phyloP scores from a whole-genome alignment of 37 sponge, comb jelly and placozoan species.

The Cladorhizidae sp. region DNA sequence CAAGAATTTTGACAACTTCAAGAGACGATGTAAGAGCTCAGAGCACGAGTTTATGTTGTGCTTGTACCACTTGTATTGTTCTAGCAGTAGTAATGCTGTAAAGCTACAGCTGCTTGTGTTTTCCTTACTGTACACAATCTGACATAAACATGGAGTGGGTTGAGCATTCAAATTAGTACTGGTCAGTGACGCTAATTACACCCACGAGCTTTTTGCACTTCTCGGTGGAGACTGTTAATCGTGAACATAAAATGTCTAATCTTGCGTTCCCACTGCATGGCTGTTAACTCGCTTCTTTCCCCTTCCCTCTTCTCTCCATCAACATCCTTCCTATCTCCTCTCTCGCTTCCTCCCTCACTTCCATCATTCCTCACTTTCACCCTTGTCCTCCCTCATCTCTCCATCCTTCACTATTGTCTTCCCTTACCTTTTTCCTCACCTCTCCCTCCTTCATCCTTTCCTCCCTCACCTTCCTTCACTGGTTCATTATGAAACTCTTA shows the following conservation, averaged over 20 bases:
- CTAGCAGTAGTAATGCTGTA: no score
- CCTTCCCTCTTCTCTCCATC: slow-evolving; percentile 2
- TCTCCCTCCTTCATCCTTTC: no score
- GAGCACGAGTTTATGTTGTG: no score
- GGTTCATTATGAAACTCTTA: no score
- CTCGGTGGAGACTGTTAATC: neutral
- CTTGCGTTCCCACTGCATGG: neutral
- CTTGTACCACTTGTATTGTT: no score
- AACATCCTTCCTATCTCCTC: neutral
- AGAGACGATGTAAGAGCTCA: slow-evolving; percentile 83
- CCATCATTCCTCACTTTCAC: no score
- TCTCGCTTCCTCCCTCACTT: neutral
- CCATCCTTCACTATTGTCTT: neutral
- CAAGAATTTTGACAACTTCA: slow-evolving; percentile 91
- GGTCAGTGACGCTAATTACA: no score
- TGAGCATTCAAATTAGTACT: no score
- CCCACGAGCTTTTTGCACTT: no score
- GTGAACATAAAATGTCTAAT: neutral
- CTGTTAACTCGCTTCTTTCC: neutral
- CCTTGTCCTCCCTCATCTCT: neutral
- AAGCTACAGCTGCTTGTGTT: no score
- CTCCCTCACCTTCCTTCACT: slow-evolving; percentile 9
- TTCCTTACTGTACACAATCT: no score
- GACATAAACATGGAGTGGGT: no score
- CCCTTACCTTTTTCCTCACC: neutral